Base-by-base conservation (phyloP, 2,797 vertebrate genomes). In the Pseudocheirus occidentalis region DNA sequence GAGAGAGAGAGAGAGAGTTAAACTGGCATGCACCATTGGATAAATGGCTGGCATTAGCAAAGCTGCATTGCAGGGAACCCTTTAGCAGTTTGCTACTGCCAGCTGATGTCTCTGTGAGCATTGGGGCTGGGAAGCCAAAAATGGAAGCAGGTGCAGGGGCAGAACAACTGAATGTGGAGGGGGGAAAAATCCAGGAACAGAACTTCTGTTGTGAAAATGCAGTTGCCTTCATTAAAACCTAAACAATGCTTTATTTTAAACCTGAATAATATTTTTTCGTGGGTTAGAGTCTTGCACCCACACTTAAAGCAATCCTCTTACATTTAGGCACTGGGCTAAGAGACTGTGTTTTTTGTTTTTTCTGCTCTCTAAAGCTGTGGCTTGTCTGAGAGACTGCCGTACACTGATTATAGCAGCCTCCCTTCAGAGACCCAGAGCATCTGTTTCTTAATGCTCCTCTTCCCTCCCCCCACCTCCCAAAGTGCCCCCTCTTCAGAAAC, bases 41-140 rank as follows among this genome's bases (percentile, higher is more conserved):
- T 98, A 98, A 98, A 98, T 97, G 98, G 98, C 98, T 99, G 98
- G 98, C 98, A 98, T 98, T 98, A 97, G 97, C 98, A 98, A 98
- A 97, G 96, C 97, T 98, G 98, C 98, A 95, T 98, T 98, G 98
- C 98, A 98, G 98, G 98, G 98, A 98, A 98, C 98, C 98, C 98
- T 98, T 99, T 98, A 98, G 98, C 98, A 98, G 97, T 98, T 99
- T 98, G 94, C 98, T 93, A 95, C 97, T 98, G 98, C 98, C 98
- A 99, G 98, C 98, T 99, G 98, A 99, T 99, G 98, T 98, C 98
- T 98, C 98, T 98, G 98, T 96, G 98, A 98, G 97, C 95, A 93
- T 98, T 97, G 95, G 94, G 98, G 98, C 98, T 98, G 98, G 98
- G 98, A 98, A 98, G 98, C 98, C 98, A 98, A 98, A 99, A 98